Base-by-base conservation (phyloP, 2,888 invertebrate species). In the Agrotis exclamationis region DNA sequence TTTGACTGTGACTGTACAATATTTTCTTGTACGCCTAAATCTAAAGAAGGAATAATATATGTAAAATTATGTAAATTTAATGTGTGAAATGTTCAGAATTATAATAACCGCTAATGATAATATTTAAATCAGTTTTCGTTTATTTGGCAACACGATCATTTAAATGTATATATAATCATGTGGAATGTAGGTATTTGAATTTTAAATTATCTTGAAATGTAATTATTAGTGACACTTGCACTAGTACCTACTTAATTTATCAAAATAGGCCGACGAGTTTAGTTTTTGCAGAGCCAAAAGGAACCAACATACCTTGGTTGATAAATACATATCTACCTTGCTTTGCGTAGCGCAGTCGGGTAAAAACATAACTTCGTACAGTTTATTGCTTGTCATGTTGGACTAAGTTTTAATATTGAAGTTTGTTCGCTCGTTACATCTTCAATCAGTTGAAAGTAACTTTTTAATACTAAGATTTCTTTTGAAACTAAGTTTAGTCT, bases 391-490 rank as follows among this genome's bases (percentile, higher is more conserved):
- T 70, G 54, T 47, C 22, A 39, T 54, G 22, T 70, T n/a, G 2
- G 47, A 39, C 20, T 64, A 48, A 73, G 50, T 79, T 63, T 20
- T 24, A 74, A 76, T 22, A 44, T 60, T 56, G 54, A 79, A 60
- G 39, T 47, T 60, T 28, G 22, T n/a, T 56, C 33, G n/a, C n/a
- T 72, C 22, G 63, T 50, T 54, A 54, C 24, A 50, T 50, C 48
- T 47, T 59, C 16, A 54, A 59, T 50, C 39, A 56, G 50, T 59
- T 51, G 33, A 75, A 67, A 74, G 47, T 39, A 28, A 28, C 24
- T 63, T 51, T 22, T 28, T 45, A 74, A 64, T 56, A 62, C 47
- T 59, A 45, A 51, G 50, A 20, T 59, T 39, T 53, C 16, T 50
- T 51, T 45, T 18, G 45, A 16, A 63, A 63, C 44, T 44, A 18